A percentile compares a stretch with the other conserved stretches of the same genome.
Evolutionary conservation across 2,797 vertebrate species (phyloP).

Genomic region (Aplochiton taeniatus): DNA sequence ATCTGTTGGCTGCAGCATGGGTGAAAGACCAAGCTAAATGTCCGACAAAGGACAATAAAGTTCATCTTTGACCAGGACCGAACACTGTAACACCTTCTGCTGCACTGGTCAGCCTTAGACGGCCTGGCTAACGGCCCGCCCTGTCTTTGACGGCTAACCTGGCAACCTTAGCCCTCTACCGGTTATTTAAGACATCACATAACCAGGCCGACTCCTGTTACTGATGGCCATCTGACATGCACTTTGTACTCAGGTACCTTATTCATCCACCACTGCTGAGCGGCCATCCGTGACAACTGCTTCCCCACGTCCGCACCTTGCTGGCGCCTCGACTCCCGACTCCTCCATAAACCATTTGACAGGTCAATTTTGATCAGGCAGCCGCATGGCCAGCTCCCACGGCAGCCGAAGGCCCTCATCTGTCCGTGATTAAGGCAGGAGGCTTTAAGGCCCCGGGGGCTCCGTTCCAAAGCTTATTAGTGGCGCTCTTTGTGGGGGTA

Average conservation of each 20-base stretch:
- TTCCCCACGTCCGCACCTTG: conserved; percentile 22
- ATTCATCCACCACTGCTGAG: background rate
- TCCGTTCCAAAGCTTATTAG: conserved; percentile 55
- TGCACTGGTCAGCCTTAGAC: no score
- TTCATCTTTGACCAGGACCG: no score
- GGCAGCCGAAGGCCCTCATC: conserved; percentile 39
- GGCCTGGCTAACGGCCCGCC: background rate
- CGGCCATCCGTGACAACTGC: background rate
- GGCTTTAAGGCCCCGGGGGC: conserved; percentile 7
- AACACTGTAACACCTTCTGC: no score
- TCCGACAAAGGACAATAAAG: no score
- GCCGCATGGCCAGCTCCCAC: conserved; percentile 32
- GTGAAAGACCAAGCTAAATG: no score
- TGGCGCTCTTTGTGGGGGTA: conserved; percentile 49
- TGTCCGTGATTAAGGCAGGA: conserved; percentile 58
- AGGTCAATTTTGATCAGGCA: conserved; percentile 61
- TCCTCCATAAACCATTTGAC: conserved; percentile 60
- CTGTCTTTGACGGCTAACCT: conserved; percentile 33
- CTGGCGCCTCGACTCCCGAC: conserved; percentile 39
- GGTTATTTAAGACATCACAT: no score
- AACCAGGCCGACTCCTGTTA: no score
- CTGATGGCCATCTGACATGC: no score
- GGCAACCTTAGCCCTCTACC: conserved; percentile 1
- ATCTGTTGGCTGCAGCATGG: no score
- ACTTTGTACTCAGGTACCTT: no score